Percentiles rank a stretch among this genome's conserved stretches.
phyloP scores from a whole-genome alignment of 2,797 vertebrate genomes.

The Sardinella longiceps region DNA sequence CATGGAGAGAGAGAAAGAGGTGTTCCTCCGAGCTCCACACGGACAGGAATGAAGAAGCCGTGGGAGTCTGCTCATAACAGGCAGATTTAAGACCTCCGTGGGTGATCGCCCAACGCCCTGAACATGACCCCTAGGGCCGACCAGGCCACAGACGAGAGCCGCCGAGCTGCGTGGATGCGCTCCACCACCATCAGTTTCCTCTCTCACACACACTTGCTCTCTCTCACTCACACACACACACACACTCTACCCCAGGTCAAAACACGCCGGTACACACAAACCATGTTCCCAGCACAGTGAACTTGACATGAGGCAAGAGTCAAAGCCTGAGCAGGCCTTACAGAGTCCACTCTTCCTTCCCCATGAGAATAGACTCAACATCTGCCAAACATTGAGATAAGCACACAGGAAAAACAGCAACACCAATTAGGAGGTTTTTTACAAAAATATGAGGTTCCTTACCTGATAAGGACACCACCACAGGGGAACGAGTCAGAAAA shows the following conservation, averaged over 20 bases:
- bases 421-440: slow-evolving; percentile 35
- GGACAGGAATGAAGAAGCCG: background rate
- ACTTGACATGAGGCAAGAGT: slow-evolving; percentile 31
- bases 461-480: slow-evolving; percentile 40
- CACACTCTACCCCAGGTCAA: background rate
- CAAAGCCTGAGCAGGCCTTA: slow-evolving; percentile 39
- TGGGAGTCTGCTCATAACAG: slow-evolving; percentile 4
- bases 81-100: slow-evolving; percentile 1
- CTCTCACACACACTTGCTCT: too few species aligned
- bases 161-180: background rate
- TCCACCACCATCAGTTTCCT: background rate
- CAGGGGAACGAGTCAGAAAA: background rate
- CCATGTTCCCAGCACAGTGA: slow-evolving; percentile 50
- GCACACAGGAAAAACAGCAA: slow-evolving; percentile 22
- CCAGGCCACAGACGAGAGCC: background rate
- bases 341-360: background rate
- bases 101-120: background rate
- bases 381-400: slow-evolving; percentile 55
- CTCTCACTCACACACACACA: background rate
- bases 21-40: background rate
- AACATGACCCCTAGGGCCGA: background rate
- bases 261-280: slow-evolving; percentile 48
- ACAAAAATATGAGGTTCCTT: slow-evolving; percentile 41
- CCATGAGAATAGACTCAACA: slow-evolving; percentile 43
- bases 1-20: background rate